Conservation (phyloP, 2,797 vertebrate species). For the Micropoecilia bifurca region DNA sequence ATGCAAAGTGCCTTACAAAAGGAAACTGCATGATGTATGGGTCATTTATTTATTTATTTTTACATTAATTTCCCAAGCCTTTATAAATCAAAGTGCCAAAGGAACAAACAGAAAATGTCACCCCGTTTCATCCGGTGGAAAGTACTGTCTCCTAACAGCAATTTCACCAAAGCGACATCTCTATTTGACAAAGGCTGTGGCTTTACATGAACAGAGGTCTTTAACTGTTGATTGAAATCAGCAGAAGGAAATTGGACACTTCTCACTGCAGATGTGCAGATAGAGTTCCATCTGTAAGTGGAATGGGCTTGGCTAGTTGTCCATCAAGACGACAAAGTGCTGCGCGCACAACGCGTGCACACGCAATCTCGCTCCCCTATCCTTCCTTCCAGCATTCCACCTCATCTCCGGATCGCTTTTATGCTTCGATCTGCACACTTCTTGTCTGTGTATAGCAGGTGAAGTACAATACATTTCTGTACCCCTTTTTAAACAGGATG, state of each 20-base stretch:
- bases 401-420: slow-evolving; percentile 42
- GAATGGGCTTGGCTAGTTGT: slow-evolving; percentile 59
- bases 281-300: slow-evolving; percentile 50
- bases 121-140: slow-evolving; percentile 7
- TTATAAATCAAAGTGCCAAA: slow-evolving; percentile 41
- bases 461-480: slow-evolving; percentile 62
- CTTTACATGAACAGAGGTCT: slow-evolving; percentile 45
- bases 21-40: neutral
- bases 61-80: neutral
- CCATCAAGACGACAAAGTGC: slow-evolving; percentile 60
- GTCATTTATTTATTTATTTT: slow-evolving; percentile 30
- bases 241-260: slow-evolving; percentile 65
- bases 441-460: slow-evolving; percentile 43
- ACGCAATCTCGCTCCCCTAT: slow-evolving; percentile 11
- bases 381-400: slow-evolving; percentile 23
- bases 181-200: slow-evolving; percentile 39
- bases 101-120: slow-evolving; percentile 5
- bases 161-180: slow-evolving; percentile 37
- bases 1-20: slow-evolving; percentile 36
- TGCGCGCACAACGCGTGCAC: slow-evolving; percentile 4
- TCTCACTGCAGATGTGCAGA: slow-evolving; percentile 57
- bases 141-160: slow-evolving; percentile 25
- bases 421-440: slow-evolving; percentile 33
- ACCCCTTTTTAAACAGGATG: slow-evolving; percentile 44
- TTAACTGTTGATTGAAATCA: slow-evolving; percentile 62